phyloP scores from a whole-genome alignment of 2,797 vertebrate species.

The Uromys caudimaculatus region DNA sequence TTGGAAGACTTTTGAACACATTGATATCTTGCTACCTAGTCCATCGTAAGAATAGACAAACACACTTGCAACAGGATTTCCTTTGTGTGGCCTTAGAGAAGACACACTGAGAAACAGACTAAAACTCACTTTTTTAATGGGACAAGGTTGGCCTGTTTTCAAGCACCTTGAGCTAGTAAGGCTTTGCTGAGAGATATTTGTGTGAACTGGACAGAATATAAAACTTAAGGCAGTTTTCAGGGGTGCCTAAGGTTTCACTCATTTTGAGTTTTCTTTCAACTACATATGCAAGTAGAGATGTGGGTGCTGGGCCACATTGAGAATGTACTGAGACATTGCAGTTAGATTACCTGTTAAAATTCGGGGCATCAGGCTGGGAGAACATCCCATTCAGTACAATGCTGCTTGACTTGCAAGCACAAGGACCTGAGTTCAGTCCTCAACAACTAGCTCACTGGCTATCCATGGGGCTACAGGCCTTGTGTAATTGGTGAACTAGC shows the following conservation, averaged over 20 bases:
- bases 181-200: neutral
- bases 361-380: neutral
- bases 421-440: too few relatives aligned
- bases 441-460: neutral
- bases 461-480: neutral
- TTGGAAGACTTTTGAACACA: constrained; percentile 43
- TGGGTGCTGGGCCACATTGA: neutral
- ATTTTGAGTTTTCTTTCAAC: neutral
- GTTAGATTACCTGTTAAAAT: neutral
- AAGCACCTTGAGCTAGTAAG: neutral
- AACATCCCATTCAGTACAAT: neutral
- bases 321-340: neutral
- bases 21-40: neutral
- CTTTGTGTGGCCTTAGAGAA: constrained; percentile 16
- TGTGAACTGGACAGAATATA: neutral
- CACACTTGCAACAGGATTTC: constrained; percentile 12
- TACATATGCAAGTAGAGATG: neutral
- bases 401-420: neutral
- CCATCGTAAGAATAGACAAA: constrained; percentile 7
- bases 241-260: neutral
- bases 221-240: neutral
- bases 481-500: neutral
- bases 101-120: neutral
- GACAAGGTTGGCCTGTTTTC: neutral
- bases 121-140: constrained; percentile 48